Conservation (phyloP, 2,113 vertebrate species). For the Larimichthys crocea region DNA sequence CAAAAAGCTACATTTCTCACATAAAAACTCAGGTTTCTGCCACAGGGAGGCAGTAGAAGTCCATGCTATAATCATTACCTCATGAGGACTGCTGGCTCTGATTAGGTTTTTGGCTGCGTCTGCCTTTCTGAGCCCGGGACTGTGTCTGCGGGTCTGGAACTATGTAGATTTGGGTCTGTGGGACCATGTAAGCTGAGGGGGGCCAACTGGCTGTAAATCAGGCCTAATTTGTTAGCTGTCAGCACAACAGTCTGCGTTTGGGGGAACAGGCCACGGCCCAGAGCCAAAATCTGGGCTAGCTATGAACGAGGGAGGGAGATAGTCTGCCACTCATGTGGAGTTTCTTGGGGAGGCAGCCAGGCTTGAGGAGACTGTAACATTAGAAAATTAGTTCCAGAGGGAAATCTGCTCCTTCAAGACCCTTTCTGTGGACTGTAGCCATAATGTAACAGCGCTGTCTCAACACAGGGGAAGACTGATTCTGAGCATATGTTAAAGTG, state of each 20-base stretch:
- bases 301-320: constrained; percentile 76
- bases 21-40: constrained; percentile 26
- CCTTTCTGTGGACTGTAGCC: constrained; percentile 68
- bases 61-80: constrained; percentile 43
- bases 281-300: constrained; percentile 78
- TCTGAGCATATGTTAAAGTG: constrained; percentile 67
- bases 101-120: constrained; percentile 74
- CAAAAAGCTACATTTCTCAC: neutral
- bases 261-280: constrained; percentile 73
- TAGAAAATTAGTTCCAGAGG: constrained; percentile 85
- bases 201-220: constrained; percentile 85
- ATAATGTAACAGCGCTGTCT: constrained; percentile 68
- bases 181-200: constrained; percentile 74
- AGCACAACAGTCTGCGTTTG: constrained; percentile 83
- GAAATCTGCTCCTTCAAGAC: constrained; percentile 75
- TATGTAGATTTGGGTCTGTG: constrained; percentile 81
- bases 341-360: constrained; percentile 77
- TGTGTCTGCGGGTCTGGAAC: constrained; percentile 79
- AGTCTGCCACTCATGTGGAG: constrained; percentile 81
- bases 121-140: constrained; percentile 68
- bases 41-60: constrained; percentile 77
- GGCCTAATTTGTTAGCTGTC: constrained; percentile 88
- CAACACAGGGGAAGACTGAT: constrained; percentile 54
- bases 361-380: constrained; percentile 74
- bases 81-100: constrained; percentile 71